A percentile compares a stretch with the other conserved stretches of the same genome.
Conservation (phyloP, 2,888 invertebrate genomes). For the Drosophila quinaria region DNA sequence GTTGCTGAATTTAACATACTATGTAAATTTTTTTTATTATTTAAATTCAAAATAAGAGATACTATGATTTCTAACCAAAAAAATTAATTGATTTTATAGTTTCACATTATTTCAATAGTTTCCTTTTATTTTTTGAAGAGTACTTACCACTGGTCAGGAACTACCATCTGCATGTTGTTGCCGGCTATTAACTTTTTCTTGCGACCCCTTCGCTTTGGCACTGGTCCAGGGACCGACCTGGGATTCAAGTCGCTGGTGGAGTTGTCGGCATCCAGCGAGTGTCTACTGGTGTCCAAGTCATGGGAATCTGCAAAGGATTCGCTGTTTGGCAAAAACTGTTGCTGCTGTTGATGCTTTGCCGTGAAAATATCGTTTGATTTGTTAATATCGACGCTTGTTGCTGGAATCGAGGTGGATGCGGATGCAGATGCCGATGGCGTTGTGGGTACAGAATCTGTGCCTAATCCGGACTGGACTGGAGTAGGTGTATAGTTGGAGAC, state of each 20-base stretch:
- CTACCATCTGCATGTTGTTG: conserved; percentile 30
- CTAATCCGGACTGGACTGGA: conserved; percentile 7
- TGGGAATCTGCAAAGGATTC: conserved; percentile 16
- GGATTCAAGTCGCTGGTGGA: conserved; percentile 16
- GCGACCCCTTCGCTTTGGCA: conserved; percentile 93
- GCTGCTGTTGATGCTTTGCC: conserved; percentile 50
- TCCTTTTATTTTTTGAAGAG: neutral
- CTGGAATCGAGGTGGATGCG: neutral
- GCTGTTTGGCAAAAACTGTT: conserved; percentile 17
- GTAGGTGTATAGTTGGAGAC: conserved; percentile 33
- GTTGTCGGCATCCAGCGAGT: conserved; percentile 32
- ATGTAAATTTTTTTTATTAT: no score
- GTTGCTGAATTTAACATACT: no score
- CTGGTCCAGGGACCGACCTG: conserved; percentile 85
- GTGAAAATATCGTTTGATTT: conserved; percentile 38
- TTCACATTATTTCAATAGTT: no score
- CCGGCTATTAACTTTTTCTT: conserved; percentile 90
- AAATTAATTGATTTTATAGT: no score
- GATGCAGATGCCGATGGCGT: neutral
- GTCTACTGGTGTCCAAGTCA: conserved; percentile 18
- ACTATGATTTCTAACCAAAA: no score
- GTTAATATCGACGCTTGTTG: conserved; percentile 13
- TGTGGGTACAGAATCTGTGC: conserved; percentile 12
- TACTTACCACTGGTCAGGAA: conserved; percentile 54
- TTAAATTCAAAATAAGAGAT: no score